Evolutionary conservation across 2,113 vertebrate species (phyloP), one percentile per base, ranked within the genome.

Genomic region (Limanda limanda): DNA sequence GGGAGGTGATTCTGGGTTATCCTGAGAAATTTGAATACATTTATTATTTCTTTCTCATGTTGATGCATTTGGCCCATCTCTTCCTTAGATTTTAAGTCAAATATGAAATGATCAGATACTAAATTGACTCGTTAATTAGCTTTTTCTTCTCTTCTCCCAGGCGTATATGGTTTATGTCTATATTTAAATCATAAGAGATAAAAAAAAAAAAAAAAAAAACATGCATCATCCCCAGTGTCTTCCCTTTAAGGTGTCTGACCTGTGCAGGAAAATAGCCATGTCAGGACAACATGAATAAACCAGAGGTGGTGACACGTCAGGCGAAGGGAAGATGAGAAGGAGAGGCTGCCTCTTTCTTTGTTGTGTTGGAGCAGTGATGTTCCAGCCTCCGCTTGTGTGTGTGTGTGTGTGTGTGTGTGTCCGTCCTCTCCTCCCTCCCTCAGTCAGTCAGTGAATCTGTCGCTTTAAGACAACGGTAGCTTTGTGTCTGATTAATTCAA

Each of bases 401-500:
- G 12, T 13, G 40, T 11, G 37, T 13, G 40, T 13, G 10, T 0
- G 40, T 13, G 40, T 42, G 40, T 42, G 35, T 37, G 35, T 37
- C 8, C 2, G 35, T 42, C 11, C 40, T 42, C 40, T 42, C 68
- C 51, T 52, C 25, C 67, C 47, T 11, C 17, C 27, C 45, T 48
- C 48, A 52, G 18, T 68, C 23, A 23, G 62, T 42, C 40, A 42
- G 40, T 42, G 40, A 42, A 35, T 1, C 89, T 92, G 93, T 95
- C 90, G 82, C 94, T 95, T 95, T 95, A 95, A 94, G 93, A 89
- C 83, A 76, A 61, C 77, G 80, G 81, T 61, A 59, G 40, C 85
- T 81, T 84, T 82, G 89, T 59, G 78, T 91, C 88, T 92, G 84
- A 91, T 91, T 91, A 93, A 93, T 93, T 94, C 92, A 88, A 88